Evolutionary conservation across 2,797 vertebrate species (phyloP).

Genomic region (Cyprinella venusta): DNA sequence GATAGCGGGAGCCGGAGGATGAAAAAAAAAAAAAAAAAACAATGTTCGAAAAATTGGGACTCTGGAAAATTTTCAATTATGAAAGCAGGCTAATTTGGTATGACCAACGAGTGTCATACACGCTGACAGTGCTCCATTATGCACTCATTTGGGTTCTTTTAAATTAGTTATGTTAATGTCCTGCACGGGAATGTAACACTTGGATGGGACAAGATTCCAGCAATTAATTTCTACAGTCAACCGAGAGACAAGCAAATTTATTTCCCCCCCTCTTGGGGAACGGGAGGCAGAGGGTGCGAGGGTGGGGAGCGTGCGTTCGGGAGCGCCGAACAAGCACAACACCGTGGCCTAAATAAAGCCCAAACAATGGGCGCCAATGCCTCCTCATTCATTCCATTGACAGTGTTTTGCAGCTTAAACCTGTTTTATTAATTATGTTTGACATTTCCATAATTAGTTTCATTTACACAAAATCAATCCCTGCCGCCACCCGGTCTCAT

Average conservation of each 20-base stretch:
- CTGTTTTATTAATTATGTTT: conserved; percentile 94
- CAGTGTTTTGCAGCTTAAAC: conserved; percentile 94
- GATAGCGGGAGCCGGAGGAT: conserved; percentile 51
- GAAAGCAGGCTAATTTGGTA: conserved; percentile 99
- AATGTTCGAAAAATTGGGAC: conserved; percentile 80
- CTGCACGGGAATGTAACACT: conserved; percentile 99
- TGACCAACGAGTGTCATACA: conserved; percentile 99
- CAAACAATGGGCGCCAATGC: conserved; percentile 99
- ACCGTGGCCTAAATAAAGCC: conserved; percentile 99
- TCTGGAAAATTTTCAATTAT: conserved; percentile 92
- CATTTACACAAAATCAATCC: conserved; percentile 99
- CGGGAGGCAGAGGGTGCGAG: conserved; percentile 95
- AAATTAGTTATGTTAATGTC: conserved; percentile 99
- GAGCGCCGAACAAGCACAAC: conserved; percentile 99
- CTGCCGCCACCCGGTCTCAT: conserved; percentile 99
- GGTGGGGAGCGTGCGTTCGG: conserved; percentile 97
- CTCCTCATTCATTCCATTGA: conserved; percentile 95
- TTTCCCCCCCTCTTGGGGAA: conserved; percentile 99
- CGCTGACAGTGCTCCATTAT: conserved; percentile 99
- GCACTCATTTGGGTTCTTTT: conserved; percentile 99
- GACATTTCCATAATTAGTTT: conserved; percentile 94
- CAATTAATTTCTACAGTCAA: conserved; percentile 99
- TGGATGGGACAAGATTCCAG: conserved; percentile 99
- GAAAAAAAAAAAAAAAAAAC: conserved; percentile 68
- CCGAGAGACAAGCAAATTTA: conserved; percentile 99